Conservation (phyloP, 2,113 vertebrate genomes). For the Grallaria varia region DNA sequence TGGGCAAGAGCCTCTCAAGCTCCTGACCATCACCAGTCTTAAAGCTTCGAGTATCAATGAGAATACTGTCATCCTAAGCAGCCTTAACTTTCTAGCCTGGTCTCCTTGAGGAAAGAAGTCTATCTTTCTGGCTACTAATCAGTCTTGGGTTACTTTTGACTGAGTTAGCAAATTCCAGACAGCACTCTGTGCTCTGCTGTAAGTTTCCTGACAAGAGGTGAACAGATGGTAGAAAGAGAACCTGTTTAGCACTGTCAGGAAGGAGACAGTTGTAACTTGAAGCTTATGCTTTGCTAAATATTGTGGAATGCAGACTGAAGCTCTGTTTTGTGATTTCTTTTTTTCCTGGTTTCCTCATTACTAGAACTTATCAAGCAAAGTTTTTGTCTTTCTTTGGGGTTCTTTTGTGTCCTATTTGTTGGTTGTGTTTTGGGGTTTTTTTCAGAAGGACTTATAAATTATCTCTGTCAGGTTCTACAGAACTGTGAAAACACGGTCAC, state of each 20-base stretch:
- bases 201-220: not conserved
- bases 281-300: not conserved
- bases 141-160: not conserved
- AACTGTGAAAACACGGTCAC: not conserved
- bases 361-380: not conserved
- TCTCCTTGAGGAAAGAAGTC: not conserved
- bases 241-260: not conserved
- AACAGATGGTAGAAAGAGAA: not conserved
- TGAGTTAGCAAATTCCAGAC: not conserved
- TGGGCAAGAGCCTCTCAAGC: not conserved
- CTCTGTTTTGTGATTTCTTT: not conserved
- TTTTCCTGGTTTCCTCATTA: not conserved
- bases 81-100: not conserved
- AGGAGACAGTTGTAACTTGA: not conserved
- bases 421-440: not conserved
- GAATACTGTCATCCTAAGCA: not conserved
- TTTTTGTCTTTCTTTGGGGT: not conserved
- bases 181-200: not conserved
- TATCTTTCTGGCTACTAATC: not conserved
- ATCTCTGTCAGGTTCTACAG: not conserved
- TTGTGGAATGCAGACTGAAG: not conserved
- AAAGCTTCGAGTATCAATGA: not conserved
- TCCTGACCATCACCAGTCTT: not conserved
- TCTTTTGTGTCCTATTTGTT: not conserved
- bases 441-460: not conserved